Conservation (phyloP, 2,888 invertebrate genomes). For the Macropis europaea region DNA sequence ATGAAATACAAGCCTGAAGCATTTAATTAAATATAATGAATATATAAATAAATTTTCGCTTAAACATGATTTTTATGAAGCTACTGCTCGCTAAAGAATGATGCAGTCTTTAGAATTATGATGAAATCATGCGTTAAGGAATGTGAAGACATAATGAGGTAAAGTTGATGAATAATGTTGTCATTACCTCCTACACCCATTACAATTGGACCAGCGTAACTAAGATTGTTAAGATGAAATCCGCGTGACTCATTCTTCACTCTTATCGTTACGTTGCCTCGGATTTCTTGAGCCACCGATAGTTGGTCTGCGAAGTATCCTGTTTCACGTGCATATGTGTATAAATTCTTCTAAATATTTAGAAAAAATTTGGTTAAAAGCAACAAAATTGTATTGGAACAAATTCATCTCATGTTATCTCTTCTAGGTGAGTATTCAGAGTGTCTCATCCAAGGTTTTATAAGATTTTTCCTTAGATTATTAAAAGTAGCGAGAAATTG, state of each 20-base stretch:
- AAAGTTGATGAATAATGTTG: neutral
- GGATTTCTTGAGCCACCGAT: slow-evolving; percentile 88
- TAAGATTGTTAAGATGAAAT: slow-evolving; percentile 92
- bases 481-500: too few relatives aligned
- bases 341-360: neutral
- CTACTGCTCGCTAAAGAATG: too few relatives aligned
- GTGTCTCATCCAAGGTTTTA: too few relatives aligned
- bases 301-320: slow-evolving; percentile 92
- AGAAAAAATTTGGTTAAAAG: too few relatives aligned
- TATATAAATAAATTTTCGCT: too few relatives aligned
- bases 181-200: slow-evolving; percentile 96
- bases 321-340: slow-evolving; percentile 74
- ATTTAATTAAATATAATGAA: neutral
- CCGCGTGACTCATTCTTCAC: slow-evolving; percentile 91
- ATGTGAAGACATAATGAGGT: neutral
- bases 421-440: too few relatives aligned
- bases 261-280: slow-evolving; percentile 88
- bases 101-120: too few relatives aligned
- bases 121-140: neutral
- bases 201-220: slow-evolving; percentile 97
- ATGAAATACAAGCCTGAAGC: too few relatives aligned
- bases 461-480: too few relatives aligned
- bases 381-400: too few relatives aligned
- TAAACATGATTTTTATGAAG: too few relatives aligned
- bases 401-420: too few relatives aligned